These are phyloP conservation scores for Lissocephala sabroskyi DNA, from an alignment of 2,888 invertebrate species.

Conservation along the genomic window DNA sequence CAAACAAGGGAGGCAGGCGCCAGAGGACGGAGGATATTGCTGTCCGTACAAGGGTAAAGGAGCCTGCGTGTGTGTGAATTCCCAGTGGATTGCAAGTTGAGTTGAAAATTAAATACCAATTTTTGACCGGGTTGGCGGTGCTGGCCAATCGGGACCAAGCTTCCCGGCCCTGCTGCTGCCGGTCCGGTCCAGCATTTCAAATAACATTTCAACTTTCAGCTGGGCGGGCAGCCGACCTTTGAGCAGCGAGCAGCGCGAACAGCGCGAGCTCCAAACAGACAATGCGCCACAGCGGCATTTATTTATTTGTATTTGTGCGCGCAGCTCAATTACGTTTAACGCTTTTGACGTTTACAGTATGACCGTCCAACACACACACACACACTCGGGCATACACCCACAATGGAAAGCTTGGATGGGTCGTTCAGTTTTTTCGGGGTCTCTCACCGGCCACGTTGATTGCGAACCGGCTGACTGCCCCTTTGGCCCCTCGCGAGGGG, in stretches of 20 bases:
- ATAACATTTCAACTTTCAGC: constrained; percentile 59
- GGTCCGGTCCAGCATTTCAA: constrained; percentile 63
- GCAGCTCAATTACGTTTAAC: constrained; percentile 65
- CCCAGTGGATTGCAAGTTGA: constrained; percentile 47
- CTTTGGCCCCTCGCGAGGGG: neutral
- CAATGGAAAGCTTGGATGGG: neutral
- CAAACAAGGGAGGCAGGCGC: no score
- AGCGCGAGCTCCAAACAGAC: neutral
- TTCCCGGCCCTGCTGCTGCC: constrained; percentile 19
- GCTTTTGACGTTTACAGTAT: constrained; percentile 63
- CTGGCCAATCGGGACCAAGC: neutral
- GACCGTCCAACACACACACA: constrained; percentile 23
- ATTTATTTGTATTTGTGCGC: constrained; percentile 61
- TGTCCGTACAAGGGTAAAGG: no score
- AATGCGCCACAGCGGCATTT: constrained; percentile 42
- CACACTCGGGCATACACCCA: constrained; percentile 11
- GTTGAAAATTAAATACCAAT: constrained; percentile 64
- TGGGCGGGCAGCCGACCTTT: neutral
- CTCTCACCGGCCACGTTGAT: neutral
- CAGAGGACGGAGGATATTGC: no score
- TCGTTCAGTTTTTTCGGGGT: neutral
- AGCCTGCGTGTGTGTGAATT: constrained; percentile 1
- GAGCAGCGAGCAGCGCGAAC: neutral
- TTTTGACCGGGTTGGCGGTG: constrained; percentile 31
- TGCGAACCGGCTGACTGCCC: neutral